Evolutionary conservation across 2,888 invertebrate species (phyloP), one percentile per base, ranked within the genome.

Genomic region (Pristionchus maxplancki): DNA sequence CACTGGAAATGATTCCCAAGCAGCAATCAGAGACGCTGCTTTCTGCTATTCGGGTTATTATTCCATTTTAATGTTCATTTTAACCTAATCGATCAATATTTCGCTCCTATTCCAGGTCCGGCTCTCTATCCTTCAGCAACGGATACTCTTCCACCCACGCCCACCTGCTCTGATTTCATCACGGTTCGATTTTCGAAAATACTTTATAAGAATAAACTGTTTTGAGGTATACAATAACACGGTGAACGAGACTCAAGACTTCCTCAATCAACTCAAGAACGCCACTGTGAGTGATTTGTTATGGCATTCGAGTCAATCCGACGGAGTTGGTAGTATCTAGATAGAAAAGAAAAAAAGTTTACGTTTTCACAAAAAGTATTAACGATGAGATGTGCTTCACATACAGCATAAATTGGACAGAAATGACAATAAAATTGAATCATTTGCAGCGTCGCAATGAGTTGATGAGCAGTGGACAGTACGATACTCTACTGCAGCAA

Each of bases 231-330:
- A 85, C 64, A 85, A 85, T 44, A 85, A 85, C 31, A 85, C 85
- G 2, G 31, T 34, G 28, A 85, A n/a, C 62, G 85, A 85, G 85
- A 50, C 85, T 15, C n/a, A 62, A 11, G 85, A 85, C 28, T 85
- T 85, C 44, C 85, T 85, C 53, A 40, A 37, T 28, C 85, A 85
- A 24, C 85, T 85, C 40, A 85, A 85, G 62, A 85, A 85, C 34
- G 64, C n/a, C 0, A 85, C 85, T 6, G 85, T 85, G 20, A 64
- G 85, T 44, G 48, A 37, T 37, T 74, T 37, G 37, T 67, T 67
- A 28, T 11, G 34, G 31, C 13, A 17, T 4, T 17, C 34, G n/a
- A 13, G 20, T 9, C 20, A 20, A 50, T 20, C 50, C 1, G 50
- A 50, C 15, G 50, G 15, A 20, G 50, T 20, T 20, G 17, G 5